Evolutionary conservation across 2,797 vertebrate genomes (phyloP).

Genomic region (Leucoraja ocellata): DNA sequence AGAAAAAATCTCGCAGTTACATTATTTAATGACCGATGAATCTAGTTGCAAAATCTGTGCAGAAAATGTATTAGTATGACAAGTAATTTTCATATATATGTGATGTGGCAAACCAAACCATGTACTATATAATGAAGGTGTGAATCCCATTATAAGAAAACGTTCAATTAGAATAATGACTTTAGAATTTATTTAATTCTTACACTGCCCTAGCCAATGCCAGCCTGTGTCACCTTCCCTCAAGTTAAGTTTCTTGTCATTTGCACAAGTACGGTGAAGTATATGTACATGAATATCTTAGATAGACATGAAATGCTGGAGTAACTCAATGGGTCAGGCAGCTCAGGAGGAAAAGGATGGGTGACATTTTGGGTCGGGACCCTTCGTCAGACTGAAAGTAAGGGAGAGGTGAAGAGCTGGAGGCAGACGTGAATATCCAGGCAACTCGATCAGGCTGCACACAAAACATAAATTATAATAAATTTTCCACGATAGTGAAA

Average conservation of each 20-base stretch:
- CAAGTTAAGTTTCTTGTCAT: not conserved
- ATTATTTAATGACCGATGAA: conserved; percentile 19
- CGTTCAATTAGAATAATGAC: not conserved
- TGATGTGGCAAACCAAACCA: not conserved
- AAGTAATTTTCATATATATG: conserved; percentile 3
- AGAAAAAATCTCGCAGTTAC: conserved; percentile 8
- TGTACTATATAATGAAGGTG: not conserved
- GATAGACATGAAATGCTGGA: too few relatives aligned
- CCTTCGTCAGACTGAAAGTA: too few relatives aligned
- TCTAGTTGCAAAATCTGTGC: conserved; percentile 2
- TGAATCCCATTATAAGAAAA: not conserved
- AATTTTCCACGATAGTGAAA: too few relatives aligned
- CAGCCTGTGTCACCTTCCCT: not conserved
- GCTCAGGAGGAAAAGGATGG: too few relatives aligned
- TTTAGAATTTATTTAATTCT: not conserved
- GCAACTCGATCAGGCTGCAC: too few relatives aligned
- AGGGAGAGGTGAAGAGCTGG: too few relatives aligned
- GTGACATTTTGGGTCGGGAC: too few relatives aligned
- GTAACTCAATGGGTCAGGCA: too few relatives aligned
- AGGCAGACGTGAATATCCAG: too few relatives aligned
- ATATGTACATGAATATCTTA: too few relatives aligned
- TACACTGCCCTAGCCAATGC: not conserved
- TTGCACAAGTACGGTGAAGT: too few relatives aligned
- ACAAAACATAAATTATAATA: too few relatives aligned
- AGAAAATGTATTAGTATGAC: not conserved